Base-by-base conservation (phyloP, 2,797 vertebrate species). In the Rhinoraja longicauda region DNA sequence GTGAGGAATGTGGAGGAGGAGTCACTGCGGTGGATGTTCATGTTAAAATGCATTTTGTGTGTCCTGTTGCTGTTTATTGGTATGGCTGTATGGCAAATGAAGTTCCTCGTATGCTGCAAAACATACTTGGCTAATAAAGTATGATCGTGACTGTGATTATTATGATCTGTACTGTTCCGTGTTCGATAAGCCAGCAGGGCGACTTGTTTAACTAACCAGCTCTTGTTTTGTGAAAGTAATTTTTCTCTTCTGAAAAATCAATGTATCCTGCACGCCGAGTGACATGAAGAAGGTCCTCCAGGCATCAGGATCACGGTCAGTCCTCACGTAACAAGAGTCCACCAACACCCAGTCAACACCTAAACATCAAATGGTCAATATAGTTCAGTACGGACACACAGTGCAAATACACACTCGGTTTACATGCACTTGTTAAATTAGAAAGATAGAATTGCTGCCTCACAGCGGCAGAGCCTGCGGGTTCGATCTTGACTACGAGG, bases 331-430 rank as follows among this genome's bases (percentile, higher is more conserved):
- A 93, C 96, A 95, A 26, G 95, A 93, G 93, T 96, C 95, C 94
- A 97, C 94, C 94, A 97, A 81, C 75, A 96, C 93, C 97, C 97
- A 97, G 5, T 97, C 96, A 70, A 94, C 96, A 93, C 97, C 97
- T 97, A 94, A 7, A 57, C 39, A n/a, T 84, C 64, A 62, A 92
- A 92, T 29, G 6, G 75, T 17, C 15, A 26, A 75, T 57, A 13
- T 19, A 45, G 21, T 73, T 76, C 84, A 92, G 9, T 10, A 32
- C 0, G 19, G 62, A 79, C 57, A 67, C 17, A 29, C 17, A 39
- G 67, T 45, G 1, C 17, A 45, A 45, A 76, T 62, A 36, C 2
- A 7, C 62, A 2, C 1, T 29, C 1, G 29, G 29, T 88, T 45
- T 76, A 24, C 57, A 12, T 10, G 0, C 17, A 88, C 29, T 88